Evolutionary conservation across 2,888 invertebrate species (phyloP).

Genomic region (Halictus quadricinctus): DNA sequence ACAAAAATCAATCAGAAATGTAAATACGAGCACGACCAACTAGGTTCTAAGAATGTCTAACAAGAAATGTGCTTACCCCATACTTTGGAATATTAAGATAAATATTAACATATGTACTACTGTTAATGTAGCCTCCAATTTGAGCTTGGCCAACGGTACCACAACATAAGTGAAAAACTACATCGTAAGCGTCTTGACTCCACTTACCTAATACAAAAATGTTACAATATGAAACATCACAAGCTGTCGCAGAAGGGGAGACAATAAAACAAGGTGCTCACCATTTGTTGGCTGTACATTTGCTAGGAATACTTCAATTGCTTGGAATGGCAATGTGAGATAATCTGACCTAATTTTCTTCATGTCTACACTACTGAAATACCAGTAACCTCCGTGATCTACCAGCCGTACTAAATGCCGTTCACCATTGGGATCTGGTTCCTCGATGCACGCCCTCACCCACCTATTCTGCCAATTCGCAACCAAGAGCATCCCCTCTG

Average conservation of each 20-base stretch:
- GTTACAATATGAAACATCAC: conserved; percentile 33
- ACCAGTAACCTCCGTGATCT: conserved; percentile 97
- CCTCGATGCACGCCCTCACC: conserved; percentile 82
- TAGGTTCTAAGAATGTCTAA: not conserved
- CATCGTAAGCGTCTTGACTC: conserved; percentile 90
- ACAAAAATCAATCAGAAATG: conserved; percentile 76
- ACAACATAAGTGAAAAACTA: conserved; percentile 91
- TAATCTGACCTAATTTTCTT: conserved; percentile 97
- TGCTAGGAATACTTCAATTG: conserved; percentile 96
- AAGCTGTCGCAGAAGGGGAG: not conserved
- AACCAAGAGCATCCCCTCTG: conserved; percentile 94
- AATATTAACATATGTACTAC: conserved; percentile 90
- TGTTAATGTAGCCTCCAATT: conserved; percentile 92
- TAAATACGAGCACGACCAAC: not conserved
- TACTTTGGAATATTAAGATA: conserved; percentile 90
- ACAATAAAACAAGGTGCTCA: conserved; percentile 76
- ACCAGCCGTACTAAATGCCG: conserved; percentile 93
- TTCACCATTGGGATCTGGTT: conserved; percentile 87
- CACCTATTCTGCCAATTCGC: conserved; percentile 93
- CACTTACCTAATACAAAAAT: conserved; percentile 84
- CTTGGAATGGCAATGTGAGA: conserved; percentile 97
- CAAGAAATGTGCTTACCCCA: conserved; percentile 85
- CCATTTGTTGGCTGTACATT: conserved; percentile 91
- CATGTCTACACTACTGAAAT: conserved; percentile 89
- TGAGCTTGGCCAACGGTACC: conserved; percentile 94